Percentiles rank a stretch among this genome's conserved stretches.
These are phyloP conservation scores for Poicephalus gulielmi DNA, from an alignment of 2,113 vertebrate species.

Conservation along the genomic window DNA sequence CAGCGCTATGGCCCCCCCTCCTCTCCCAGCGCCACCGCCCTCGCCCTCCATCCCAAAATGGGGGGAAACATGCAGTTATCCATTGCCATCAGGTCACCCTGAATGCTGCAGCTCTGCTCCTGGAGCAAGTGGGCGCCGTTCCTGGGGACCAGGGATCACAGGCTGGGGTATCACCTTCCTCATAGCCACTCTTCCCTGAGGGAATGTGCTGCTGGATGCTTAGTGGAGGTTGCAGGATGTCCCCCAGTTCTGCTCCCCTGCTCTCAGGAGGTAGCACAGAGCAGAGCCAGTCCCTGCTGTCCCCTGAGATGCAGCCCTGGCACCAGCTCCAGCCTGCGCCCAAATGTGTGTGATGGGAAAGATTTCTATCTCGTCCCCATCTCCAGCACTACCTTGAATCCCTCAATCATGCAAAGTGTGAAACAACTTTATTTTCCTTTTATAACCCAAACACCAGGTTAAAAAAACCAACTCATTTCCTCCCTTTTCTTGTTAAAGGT, in stretches of 20 bases:
- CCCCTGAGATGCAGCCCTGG: not conserved
- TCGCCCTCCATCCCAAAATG: not conserved
- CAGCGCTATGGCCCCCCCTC: not conserved
- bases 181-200: too few relatives aligned
- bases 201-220: not conserved
- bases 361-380: not conserved
- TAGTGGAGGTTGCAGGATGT: not conserved
- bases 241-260: not conserved
- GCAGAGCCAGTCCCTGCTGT: not conserved
- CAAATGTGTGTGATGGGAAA: rapidly evolving
- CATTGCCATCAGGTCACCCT: not conserved
- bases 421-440: constrained; percentile 7
- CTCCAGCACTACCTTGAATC: not conserved
- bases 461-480: not conserved
- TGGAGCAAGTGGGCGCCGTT: not conserved
- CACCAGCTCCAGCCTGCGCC: not conserved
- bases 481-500: constrained; percentile 34
- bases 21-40: not conserved
- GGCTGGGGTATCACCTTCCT: not conserved
- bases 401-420: not conserved
- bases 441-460: not conserved
- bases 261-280: not conserved
- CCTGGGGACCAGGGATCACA: rapidly evolving
- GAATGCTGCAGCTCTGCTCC: not conserved
- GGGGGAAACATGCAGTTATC: not conserved